Evolutionary conservation across 2,797 vertebrate species (phyloP).

Genomic region (Poecilia gillii): DNA sequence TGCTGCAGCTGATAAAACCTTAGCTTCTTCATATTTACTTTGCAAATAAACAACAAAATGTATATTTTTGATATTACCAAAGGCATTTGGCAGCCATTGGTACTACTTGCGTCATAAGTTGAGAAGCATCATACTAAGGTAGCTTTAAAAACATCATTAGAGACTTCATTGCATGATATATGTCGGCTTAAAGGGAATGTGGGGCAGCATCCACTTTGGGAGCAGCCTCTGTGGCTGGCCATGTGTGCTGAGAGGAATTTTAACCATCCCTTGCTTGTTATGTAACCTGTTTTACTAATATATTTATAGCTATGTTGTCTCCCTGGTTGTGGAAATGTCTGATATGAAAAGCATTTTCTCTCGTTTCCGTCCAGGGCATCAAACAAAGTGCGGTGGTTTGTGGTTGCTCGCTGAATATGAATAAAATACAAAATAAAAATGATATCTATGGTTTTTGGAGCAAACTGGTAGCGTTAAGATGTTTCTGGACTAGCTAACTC

Average conservation of each 20-base stretch:
- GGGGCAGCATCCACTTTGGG: constrained; percentile 33
- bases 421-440: background rate
- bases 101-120: background rate
- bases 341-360: background rate
- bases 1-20: background rate
- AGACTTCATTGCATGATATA: background rate
- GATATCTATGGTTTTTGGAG: background rate
- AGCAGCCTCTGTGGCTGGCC: constrained; percentile 15
- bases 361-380: constrained; percentile 1
- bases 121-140: background rate
- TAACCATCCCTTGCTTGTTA: constrained; percentile 50
- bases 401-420: background rate
- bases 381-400: background rate
- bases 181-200: background rate
- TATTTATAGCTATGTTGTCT: constrained; percentile 16
- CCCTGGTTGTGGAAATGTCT: constrained; percentile 5
- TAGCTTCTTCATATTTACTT: background rate
- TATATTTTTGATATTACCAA: background rate
- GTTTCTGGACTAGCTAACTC: background rate
- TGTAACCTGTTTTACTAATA: constrained; percentile 48
- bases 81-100: background rate
- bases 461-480: background rate
- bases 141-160: background rate
- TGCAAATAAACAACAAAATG: background rate
- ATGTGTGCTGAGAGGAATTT: constrained; percentile 47